phyloP scores from a whole-genome alignment of 2,113 vertebrate genomes.

The Cololabis saira region DNA sequence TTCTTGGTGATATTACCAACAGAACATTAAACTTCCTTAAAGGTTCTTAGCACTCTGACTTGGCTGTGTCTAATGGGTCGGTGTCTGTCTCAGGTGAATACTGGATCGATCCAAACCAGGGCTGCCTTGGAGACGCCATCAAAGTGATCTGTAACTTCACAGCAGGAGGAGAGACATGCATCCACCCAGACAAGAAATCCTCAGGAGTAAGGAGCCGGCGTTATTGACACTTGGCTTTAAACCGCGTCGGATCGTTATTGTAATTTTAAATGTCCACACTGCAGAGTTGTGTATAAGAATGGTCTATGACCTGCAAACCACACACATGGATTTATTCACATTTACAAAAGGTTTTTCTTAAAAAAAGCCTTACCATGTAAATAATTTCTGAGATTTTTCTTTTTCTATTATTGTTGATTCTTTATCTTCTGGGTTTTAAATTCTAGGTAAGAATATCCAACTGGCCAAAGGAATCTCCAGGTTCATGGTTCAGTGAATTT shows the following conservation, averaged over 20 bases:
- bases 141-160: conserved; percentile 99
- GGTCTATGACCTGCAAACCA: too few relatives aligned
- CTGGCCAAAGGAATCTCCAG: conserved; percentile 96
- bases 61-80: conserved; percentile 12
- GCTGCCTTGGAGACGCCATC: conserved; percentile 94
- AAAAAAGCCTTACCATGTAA: neutral
- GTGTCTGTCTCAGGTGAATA: conserved; percentile 86
- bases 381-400: neutral
- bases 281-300: too few relatives aligned
- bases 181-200: conserved; percentile 96
- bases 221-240: too few relatives aligned
- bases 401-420: neutral
- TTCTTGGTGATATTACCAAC: neutral
- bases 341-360: neutral
- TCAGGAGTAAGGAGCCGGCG: conserved; percentile 85
- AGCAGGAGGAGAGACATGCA: conserved; percentile 95
- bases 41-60: neutral
- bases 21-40: neutral
- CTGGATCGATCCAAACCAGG: conserved; percentile 99
- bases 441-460: conserved; percentile 93
- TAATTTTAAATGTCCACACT: too few relatives aligned
- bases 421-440: neutral
- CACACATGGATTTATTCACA: neutral
- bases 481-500: conserved; percentile 99
- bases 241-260: too few relatives aligned